Conservation (phyloP, 1,140 invertebrate genomes). For the Lysiphlebus fabarum region DNA sequence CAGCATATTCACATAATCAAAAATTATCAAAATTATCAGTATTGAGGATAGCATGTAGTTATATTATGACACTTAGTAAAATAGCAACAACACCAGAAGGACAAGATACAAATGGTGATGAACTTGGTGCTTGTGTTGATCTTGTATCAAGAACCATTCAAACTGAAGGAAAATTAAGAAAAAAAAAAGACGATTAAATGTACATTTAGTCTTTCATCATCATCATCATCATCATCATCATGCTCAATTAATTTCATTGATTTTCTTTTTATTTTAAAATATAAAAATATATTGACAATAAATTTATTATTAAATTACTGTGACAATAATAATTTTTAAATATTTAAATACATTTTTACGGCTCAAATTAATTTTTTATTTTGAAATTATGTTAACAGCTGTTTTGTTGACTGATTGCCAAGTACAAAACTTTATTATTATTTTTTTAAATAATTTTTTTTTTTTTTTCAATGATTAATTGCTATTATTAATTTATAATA, state of each 20-base stretch:
- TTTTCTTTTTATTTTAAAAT: constrained; percentile 11
- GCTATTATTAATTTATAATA: no score
- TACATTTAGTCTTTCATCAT: no score
- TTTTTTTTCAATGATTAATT: no score
- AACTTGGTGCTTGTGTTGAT: constrained; percentile 76
- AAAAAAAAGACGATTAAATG: constrained; percentile 73
- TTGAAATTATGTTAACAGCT: no score
- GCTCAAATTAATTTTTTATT: no score
- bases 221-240: constrained; percentile 8
- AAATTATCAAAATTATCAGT: constrained; percentile 91
- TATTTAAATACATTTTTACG: no score
- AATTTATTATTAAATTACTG: no score
- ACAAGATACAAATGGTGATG: constrained; percentile 49
- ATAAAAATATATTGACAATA: not conserved
- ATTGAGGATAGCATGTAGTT: constrained; percentile 84
- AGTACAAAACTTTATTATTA: no score
- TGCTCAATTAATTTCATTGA: constrained; percentile 9
- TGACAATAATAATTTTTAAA: no score
- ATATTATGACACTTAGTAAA: constrained; percentile 76
- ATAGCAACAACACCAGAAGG: constrained; percentile 46
- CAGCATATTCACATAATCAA: constrained; percentile 88
- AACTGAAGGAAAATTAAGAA: constrained; percentile 84
- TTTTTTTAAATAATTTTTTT: no score
- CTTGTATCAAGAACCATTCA: constrained; percentile 84
- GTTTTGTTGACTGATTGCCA: no score